A percentile compares a stretch with the other conserved stretches of the same genome.
These are phyloP conservation scores for Mamestra brassicae DNA, from an alignment of 2,888 invertebrate genomes.

Conservation along the genomic window DNA sequence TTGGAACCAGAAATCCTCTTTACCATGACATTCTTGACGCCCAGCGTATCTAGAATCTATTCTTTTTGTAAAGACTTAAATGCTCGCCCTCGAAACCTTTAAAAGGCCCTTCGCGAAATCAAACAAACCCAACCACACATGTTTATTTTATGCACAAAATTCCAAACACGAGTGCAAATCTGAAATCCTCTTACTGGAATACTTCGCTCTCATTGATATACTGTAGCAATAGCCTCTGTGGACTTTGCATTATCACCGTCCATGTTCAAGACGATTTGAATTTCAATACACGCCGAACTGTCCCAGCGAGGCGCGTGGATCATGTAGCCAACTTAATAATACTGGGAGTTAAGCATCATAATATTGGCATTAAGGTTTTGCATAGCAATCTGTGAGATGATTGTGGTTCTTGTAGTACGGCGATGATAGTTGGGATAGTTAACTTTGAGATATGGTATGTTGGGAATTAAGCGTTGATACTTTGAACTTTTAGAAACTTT, in stretches of 20 bases:
- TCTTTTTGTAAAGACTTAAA: not conserved
- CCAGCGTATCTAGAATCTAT: not conserved
- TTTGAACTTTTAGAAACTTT: not conserved
- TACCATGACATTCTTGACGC: too few relatives aligned
- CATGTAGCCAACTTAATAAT: constrained; percentile 55
- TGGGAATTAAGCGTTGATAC: not conserved
- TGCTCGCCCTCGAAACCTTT: not conserved
- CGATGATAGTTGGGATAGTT: constrained; percentile 7
- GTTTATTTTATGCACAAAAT: constrained; percentile 55
- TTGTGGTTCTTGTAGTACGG: constrained; percentile 34
- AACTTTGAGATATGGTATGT: not conserved
- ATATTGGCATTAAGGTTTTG: constrained; percentile 57
- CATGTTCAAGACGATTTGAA: constrained; percentile 74
- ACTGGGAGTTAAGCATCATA: constrained; percentile 54
- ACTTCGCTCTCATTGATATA: constrained; percentile 75
- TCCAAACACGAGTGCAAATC: constrained; percentile 56
- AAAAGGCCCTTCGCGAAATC: not conserved
- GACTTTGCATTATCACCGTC: constrained; percentile 75
- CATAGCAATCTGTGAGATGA: constrained; percentile 40
- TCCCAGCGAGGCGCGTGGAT: constrained; percentile 46
- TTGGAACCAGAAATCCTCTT: not conserved
- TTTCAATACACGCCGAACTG: constrained; percentile 73
- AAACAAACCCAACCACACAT: constrained; percentile 32
- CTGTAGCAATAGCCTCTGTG: constrained; percentile 72
- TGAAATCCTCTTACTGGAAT: constrained; percentile 67